Evolutionary conservation across 2,113 vertebrate species (phyloP).

Genomic region (Emydocephalus ijimae): DNA sequence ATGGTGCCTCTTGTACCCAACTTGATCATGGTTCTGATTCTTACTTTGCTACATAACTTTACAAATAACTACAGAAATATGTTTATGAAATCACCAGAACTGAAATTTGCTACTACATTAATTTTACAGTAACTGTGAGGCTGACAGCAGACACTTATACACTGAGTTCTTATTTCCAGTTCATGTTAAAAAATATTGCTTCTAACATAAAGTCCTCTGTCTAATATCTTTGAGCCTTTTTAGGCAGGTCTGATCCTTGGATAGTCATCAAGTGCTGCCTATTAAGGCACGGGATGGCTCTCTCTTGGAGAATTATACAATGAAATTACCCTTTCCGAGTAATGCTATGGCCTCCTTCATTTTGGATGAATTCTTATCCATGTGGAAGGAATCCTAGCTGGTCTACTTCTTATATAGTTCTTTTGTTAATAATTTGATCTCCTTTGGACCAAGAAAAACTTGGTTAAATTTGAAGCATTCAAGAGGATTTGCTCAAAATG

Average conservation of each 20-base stretch:
- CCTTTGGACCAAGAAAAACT: background rate
- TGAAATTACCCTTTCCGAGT: background rate
- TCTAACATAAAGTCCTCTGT: background rate
- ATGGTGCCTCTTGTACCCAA: background rate
- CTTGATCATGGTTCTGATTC: background rate
- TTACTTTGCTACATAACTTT: background rate
- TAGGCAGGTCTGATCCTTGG: fast-evolving
- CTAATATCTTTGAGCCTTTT: slow-evolving; percentile 29
- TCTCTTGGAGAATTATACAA: background rate
- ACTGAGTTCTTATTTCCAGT: background rate
- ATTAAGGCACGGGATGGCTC: fast-evolving
- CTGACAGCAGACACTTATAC: background rate
- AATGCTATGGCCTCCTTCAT: background rate
- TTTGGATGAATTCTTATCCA: background rate
- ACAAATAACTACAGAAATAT: background rate
- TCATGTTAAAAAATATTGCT: slow-evolving; percentile 13
- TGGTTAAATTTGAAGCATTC: background rate
- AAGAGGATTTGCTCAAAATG: background rate
- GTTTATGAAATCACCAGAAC: background rate
- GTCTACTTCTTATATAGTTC: background rate
- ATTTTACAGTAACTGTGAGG: background rate
- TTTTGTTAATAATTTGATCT: background rate
- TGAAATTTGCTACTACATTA: background rate
- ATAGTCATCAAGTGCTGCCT: fast-evolving
- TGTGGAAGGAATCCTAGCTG: background rate